Evolutionary conservation across 1,140 invertebrate species (phyloP).

Genomic region (Pseudomyrmex gracilis): DNA sequence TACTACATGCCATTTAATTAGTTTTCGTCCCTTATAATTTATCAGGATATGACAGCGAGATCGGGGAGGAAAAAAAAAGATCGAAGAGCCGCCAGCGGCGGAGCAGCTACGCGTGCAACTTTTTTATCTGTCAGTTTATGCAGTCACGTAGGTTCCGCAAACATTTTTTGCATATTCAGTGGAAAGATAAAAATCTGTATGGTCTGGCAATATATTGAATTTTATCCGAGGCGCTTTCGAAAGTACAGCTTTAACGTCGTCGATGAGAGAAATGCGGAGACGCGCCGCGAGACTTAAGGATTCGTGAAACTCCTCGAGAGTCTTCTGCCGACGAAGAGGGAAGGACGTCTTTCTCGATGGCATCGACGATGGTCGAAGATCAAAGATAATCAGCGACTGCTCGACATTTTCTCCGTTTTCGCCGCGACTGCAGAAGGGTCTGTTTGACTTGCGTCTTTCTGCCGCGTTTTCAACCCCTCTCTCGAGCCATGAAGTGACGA

Average conservation of each 20-base stretch:
- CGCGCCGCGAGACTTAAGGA: not conserved
- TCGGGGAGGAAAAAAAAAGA: too few relatives aligned
- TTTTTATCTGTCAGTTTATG: too few relatives aligned
- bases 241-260: too few relatives aligned
- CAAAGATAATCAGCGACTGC: slow-evolving; percentile 80
- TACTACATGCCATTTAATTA: slow-evolving; percentile 20
- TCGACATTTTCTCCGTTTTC: slow-evolving; percentile 69
- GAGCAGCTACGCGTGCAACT: too few relatives aligned
- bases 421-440: slow-evolving; percentile 69
- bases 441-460: slow-evolving; percentile 75
- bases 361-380: slow-evolving; percentile 67
- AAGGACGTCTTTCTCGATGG: slow-evolving; percentile 57
- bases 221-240: too few relatives aligned
- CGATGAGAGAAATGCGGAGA: not conserved
- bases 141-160: too few relatives aligned
- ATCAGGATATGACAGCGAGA: too few relatives aligned
- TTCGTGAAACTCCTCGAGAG: slow-evolving; percentile 24
- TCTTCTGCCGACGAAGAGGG: slow-evolving; percentile 9
- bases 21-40: slow-evolving; percentile 17
- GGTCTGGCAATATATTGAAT: too few relatives aligned
- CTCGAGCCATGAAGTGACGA: slow-evolving; percentile 26
- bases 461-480: slow-evolving; percentile 19
- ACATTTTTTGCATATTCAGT: too few relatives aligned
- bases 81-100: too few relatives aligned
- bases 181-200: too few relatives aligned